These are phyloP conservation scores for Xenus cinereus DNA, from an alignment of 2,113 vertebrate species.

Conservation along the genomic window DNA sequence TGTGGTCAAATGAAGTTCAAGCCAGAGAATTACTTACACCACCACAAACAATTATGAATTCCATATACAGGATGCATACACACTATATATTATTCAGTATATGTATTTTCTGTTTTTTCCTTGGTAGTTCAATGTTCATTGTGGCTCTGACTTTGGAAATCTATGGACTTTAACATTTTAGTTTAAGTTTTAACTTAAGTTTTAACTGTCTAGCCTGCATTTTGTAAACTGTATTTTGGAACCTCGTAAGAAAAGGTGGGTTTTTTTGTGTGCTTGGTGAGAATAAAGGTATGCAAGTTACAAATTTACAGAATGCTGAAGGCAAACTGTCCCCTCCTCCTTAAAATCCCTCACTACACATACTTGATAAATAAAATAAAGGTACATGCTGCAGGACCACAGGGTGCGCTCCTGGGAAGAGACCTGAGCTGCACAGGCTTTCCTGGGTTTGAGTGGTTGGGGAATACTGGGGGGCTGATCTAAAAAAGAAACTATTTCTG, in stretches of 20 bases:
- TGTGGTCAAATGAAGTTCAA: neutral
- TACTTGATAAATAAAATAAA: neutral
- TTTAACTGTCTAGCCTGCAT: neutral
- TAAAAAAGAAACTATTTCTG: neutral
- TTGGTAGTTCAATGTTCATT: neutral
- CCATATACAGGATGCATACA: neutral
- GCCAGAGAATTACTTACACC: neutral
- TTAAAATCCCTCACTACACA: neutral
- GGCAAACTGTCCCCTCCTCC: neutral
- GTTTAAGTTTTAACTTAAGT: neutral
- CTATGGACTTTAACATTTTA: neutral
- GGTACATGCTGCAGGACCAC: neutral
- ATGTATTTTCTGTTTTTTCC: neutral
- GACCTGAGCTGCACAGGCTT: neutral
- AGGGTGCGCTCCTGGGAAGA: fast-evolving
- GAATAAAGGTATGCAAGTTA: neutral
- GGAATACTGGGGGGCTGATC: neutral
- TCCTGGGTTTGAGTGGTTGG: neutral
- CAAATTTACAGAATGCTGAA: neutral
- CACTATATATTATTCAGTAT: neutral
- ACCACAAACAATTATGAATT: neutral
- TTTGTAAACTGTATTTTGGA: neutral
- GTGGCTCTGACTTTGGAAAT: neutral
- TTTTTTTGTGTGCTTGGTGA: neutral
- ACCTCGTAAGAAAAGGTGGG: neutral